phyloP scores from a whole-genome alignment of 2,888 invertebrate genomes.

The Cheilosia pagana region DNA sequence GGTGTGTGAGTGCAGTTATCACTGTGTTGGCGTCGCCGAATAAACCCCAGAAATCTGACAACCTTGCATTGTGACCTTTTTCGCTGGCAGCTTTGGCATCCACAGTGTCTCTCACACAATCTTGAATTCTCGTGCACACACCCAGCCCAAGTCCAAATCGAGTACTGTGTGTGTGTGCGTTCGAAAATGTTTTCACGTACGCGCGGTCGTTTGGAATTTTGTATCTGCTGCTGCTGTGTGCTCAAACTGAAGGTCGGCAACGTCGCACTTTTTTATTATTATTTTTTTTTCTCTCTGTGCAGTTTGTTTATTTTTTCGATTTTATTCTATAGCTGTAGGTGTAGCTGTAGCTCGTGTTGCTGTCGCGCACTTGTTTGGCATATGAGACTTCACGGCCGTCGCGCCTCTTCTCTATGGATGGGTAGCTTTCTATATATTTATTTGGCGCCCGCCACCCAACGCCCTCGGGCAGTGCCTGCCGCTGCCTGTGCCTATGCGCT shows the following conservation, averaged over 20 bases:
- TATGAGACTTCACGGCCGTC: neutral
- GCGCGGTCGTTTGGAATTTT: slow-evolving; percentile 31
- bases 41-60: slow-evolving; percentile 44
- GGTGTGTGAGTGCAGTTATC: too few species aligned
- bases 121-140: slow-evolving; percentile 1
- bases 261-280: slow-evolving; percentile 62
- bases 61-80: slow-evolving; percentile 67
- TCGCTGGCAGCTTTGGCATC: slow-evolving; percentile 4
- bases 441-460: slow-evolving; percentile 66
- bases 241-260: slow-evolving; percentile 51
- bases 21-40: neutral
- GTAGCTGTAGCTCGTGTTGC: slow-evolving; percentile 40
- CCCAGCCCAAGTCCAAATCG: too few species aligned
- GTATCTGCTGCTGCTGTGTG: slow-evolving; percentile 27
- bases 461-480: slow-evolving; percentile 32
- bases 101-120: slow-evolving; percentile 28
- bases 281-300: slow-evolving; percentile 62
- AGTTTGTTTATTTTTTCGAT: slow-evolving; percentile 49
- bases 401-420: slow-evolving; percentile 9
- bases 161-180: neutral
- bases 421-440: slow-evolving; percentile 20
- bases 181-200: slow-evolving; percentile 55
- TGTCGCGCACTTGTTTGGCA: slow-evolving; percentile 32
- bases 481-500: neutral
- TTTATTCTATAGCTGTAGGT: slow-evolving; percentile 25